Evolutionary conservation across 2,888 invertebrate species (phyloP).

Genomic region (Parthenolecanium corni): DNA sequence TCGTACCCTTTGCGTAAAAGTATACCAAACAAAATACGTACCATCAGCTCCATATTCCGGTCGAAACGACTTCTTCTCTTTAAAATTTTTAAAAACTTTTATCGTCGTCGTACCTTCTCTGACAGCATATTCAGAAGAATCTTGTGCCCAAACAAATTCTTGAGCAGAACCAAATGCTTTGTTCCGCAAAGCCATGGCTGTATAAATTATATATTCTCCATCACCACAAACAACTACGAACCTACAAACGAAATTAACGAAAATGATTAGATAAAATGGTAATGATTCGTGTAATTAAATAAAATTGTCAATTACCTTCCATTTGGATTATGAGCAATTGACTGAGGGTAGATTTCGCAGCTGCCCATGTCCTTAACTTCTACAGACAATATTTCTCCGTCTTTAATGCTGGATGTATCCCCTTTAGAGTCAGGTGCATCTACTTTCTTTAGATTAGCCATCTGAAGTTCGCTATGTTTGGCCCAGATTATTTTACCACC

Average conservation of each 20-base stretch:
- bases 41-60: conserved; percentile 95
- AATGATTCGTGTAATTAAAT: neutral
- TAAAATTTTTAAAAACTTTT: conserved; percentile 95
- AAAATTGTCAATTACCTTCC: conserved; percentile 50
- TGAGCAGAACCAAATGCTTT: conserved; percentile 97
- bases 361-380: conserved; percentile 98
- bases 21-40: conserved; percentile 35
- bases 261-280: neutral
- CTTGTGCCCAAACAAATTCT: conserved; percentile 97
- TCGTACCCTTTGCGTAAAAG: conserved; percentile 4
- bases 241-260: conserved; percentile 37
- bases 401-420: conserved; percentile 56
- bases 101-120: conserved; percentile 82
- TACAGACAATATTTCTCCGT: conserved; percentile 85
- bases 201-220: conserved; percentile 99
- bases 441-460: conserved; percentile 79
- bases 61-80: conserved; percentile 88
- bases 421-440: conserved; percentile 47
- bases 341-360: conserved; percentile 98
- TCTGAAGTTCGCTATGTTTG: conserved; percentile 95
- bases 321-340: conserved; percentile 95
- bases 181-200: conserved; percentile 96
- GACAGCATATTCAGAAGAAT: conserved; percentile 84
- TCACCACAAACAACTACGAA: conserved; percentile 96
- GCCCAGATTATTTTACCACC: conserved; percentile 99